Conservation (phyloP, 2,888 invertebrate species). For the Tetanocera ferruginea region DNA sequence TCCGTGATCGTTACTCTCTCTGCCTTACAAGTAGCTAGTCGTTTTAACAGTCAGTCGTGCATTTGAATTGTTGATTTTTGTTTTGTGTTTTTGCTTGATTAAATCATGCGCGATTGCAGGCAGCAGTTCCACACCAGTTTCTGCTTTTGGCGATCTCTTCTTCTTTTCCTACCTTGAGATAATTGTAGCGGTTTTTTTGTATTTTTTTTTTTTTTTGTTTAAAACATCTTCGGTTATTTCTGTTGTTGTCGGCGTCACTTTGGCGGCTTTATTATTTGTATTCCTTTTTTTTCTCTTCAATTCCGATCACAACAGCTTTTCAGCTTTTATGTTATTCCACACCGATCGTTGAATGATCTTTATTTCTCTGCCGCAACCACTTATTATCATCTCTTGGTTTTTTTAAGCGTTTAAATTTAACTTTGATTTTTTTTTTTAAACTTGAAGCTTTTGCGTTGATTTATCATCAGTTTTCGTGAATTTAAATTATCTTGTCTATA, state of each 20-base stretch:
- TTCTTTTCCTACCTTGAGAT: not conserved
- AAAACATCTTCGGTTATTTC: conserved; percentile 41
- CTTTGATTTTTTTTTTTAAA: not conserved
- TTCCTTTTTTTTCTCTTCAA: not conserved
- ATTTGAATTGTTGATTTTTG: not conserved
- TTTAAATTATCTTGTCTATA: too few relatives aligned
- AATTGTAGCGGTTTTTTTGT: conserved; percentile 20
- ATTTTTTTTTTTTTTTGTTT: not conserved
- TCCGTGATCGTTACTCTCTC: not conserved
- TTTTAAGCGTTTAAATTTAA: not conserved
- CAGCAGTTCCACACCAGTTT: too few relatives aligned
- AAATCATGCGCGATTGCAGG: too few relatives aligned
- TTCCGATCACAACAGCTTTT: conserved; percentile 3
- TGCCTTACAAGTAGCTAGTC: too few relatives aligned
- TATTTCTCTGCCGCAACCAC: not conserved
- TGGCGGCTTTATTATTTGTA: conserved; percentile 52
- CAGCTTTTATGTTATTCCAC: not conserved
- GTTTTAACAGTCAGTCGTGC: not conserved
- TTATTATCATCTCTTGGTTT: not conserved
- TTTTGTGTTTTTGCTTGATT: not conserved
- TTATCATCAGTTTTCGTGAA: not conserved
- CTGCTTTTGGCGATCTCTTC: not conserved
- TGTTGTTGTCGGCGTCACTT: conserved; percentile 57
- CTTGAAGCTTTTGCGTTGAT: not conserved
- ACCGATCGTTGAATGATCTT: not conserved